phyloP scores from a whole-genome alignment of 2,797 vertebrate genomes.

The Avahi laniger region DNA sequence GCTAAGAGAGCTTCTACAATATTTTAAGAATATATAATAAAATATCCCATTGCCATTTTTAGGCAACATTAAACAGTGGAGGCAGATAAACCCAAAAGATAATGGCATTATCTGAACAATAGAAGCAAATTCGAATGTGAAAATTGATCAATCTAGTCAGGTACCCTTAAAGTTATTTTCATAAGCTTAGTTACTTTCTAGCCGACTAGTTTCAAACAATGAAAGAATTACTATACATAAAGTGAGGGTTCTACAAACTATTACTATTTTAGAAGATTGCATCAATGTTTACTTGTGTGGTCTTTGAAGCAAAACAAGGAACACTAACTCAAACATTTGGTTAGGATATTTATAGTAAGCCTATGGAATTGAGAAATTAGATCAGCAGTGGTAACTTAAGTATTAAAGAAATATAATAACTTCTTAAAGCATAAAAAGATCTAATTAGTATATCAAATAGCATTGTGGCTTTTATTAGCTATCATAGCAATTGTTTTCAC shows the following conservation, averaged over 20 bases:
- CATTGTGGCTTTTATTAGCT: slow-evolving; percentile 44
- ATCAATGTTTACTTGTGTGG: background rate
- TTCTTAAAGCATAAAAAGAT: slow-evolving; percentile 46
- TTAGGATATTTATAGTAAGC: slow-evolving; percentile 51
- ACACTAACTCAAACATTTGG: slow-evolving; percentile 18
- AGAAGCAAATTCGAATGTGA: slow-evolving; percentile 40
- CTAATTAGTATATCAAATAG: slow-evolving; percentile 22
- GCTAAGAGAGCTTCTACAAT: slow-evolving; percentile 59
- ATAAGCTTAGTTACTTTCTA: background rate
- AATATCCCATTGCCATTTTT: slow-evolving; percentile 16
- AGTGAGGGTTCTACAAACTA: background rate
- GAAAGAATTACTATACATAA: background rate
- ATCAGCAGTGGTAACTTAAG: slow-evolving; percentile 40
- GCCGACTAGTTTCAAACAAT: slow-evolving; percentile 6
- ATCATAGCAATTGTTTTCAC: slow-evolving; percentile 25
- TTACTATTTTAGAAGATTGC: slow-evolving; percentile 3
- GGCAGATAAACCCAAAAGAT: background rate
- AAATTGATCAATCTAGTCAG: background rate
- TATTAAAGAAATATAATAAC: slow-evolving; percentile 34
- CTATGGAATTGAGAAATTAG: slow-evolving; percentile 43
- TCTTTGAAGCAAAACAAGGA: slow-evolving; percentile 55
- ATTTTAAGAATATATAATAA: slow-evolving; percentile 11
- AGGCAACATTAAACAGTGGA: slow-evolving; percentile 30
- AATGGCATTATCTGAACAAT: background rate
- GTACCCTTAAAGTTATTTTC: slow-evolving; percentile 31